Conservation (phyloP, 1,140 invertebrate genomes). For the Prorops nasuta region DNA sequence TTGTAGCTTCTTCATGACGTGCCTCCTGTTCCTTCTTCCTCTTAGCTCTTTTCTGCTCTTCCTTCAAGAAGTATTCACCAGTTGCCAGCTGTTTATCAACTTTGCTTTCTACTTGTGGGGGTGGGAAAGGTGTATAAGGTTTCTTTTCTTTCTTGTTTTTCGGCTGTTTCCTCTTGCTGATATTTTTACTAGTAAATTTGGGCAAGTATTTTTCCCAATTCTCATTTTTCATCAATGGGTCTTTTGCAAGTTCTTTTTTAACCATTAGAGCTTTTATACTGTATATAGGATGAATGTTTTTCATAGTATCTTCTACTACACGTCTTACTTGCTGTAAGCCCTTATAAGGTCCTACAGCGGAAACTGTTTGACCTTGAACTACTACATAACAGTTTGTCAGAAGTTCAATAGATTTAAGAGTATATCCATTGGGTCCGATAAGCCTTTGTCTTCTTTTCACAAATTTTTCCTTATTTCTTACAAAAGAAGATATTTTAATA, state of each 20-base stretch:
- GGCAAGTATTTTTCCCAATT: conserved; percentile 98
- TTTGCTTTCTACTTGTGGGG: conserved; percentile 88
- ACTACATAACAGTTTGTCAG: conserved; percentile 97
- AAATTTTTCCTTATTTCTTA: conserved; percentile 93
- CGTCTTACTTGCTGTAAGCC: conserved; percentile 89
- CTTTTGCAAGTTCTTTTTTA: conserved; percentile 90
- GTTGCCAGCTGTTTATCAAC: conserved; percentile 91
- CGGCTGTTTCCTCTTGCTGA: conserved; percentile 81
- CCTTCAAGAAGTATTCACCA: conserved; percentile 95
- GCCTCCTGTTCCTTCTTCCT: conserved; percentile 73
- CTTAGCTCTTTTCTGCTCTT: conserved; percentile 74
- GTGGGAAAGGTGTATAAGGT: conserved; percentile 97
- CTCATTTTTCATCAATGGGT: conserved; percentile 88
- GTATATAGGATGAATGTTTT: conserved; percentile 99
- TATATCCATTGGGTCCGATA: conserved; percentile 96
- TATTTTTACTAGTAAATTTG: conserved; percentile 91
- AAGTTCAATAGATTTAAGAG: conserved; percentile 95
- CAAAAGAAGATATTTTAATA: conserved; percentile 92
- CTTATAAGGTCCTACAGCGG: conserved; percentile 92
- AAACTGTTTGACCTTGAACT: conserved; percentile 97
- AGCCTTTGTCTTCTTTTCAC: conserved; percentile 91
- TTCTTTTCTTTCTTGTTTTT: conserved; percentile 86
- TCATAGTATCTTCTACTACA: conserved; percentile 97
- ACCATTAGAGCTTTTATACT: conserved; percentile 99
- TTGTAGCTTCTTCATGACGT: conserved; percentile 69